Conservation (phyloP, 2,113 vertebrate species). For the Cyrtonyx montezumae region DNA sequence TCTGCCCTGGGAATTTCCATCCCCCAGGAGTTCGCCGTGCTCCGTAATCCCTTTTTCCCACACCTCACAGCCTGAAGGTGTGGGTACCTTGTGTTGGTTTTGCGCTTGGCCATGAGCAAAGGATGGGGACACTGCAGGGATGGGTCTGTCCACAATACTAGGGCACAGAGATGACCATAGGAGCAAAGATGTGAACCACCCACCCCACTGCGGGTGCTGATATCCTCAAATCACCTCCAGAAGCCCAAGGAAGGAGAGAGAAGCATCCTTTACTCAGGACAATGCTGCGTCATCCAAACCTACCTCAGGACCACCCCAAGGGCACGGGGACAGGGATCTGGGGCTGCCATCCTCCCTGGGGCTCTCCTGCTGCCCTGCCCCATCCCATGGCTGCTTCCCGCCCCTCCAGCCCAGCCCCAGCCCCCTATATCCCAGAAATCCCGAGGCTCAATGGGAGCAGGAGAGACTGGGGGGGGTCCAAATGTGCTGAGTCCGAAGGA, state of each 20-base stretch:
- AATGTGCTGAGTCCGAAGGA: constrained; percentile 60
- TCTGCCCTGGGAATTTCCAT: background rate
- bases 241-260: background rate
- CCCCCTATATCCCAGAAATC: background rate
- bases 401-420: background rate
- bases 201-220: accelerated
- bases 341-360: background rate
- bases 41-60: background rate
- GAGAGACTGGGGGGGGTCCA: background rate
- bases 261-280: background rate
- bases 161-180: background rate
- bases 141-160: accelerated
- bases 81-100: background rate
- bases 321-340: accelerated
- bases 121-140: background rate
- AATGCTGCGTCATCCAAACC: background rate
- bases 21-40: accelerated
- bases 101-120: background rate
- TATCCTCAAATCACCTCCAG: background rate
- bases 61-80: background rate
- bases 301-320: accelerated
- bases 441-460: background rate
- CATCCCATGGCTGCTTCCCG: accelerated
- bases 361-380: background rate
- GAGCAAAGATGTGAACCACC: background rate